Evolutionary conservation across 2,797 vertebrate species (phyloP).

Genomic region (Telmatherina bonti): DNA sequence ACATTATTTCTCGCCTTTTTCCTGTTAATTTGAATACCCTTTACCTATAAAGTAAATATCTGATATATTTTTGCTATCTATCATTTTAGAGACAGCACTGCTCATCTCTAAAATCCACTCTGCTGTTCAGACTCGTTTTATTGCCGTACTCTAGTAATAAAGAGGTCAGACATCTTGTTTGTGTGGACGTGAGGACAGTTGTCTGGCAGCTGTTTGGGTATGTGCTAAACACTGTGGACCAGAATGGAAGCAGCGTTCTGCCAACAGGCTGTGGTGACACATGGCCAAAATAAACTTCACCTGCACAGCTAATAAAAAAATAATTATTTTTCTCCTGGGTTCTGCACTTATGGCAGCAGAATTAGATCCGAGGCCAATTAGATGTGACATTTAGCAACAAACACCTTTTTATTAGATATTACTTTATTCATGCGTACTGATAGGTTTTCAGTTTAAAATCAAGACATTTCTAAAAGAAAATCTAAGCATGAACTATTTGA

Average conservation of each 20-base stretch:
- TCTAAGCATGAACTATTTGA: too few relatives aligned
- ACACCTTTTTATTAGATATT: not conserved
- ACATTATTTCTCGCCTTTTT: not conserved
- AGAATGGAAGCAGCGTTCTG: conserved; percentile 25
- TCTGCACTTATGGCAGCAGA: not conserved
- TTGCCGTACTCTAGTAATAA: conserved; percentile 3
- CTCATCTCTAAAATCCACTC: not conserved
- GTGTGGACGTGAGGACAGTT: conserved; percentile 5
- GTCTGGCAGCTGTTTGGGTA: conserved; percentile 1
- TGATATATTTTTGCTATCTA: not conserved
- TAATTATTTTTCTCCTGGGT: not conserved
- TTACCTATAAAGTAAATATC: conserved; percentile 6
- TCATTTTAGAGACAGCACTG: not conserved
- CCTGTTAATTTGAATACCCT: not conserved
- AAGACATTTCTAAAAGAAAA: too few relatives aligned
- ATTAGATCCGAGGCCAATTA: not conserved
- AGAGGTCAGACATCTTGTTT: conserved; percentile 15
- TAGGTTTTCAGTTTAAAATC: not conserved
- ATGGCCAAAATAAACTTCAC: conserved; percentile 1
- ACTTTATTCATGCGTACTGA: not conserved
- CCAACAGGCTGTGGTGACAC: conserved; percentile 8
- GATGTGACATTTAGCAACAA: not conserved
- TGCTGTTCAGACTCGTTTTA: conserved; percentile 3
- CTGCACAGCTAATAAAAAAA: conserved; percentile 19
- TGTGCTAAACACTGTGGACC: conserved; percentile 20